Conservation (phyloP, 2,888 invertebrate genomes). For the Adelognathus sp. region DNA sequence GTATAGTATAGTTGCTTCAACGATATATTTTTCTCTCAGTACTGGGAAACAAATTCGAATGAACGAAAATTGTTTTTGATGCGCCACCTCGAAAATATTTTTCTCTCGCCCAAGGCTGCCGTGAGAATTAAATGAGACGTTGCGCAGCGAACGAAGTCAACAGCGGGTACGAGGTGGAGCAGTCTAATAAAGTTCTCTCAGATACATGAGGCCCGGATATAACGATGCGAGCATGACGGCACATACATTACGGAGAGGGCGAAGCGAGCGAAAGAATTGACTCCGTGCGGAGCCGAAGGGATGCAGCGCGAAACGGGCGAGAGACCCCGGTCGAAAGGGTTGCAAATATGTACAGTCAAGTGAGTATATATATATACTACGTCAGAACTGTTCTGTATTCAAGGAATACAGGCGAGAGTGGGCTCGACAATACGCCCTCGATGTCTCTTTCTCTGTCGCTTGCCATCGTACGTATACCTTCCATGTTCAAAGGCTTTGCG, state of each 20-base stretch:
- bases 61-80: too few species aligned
- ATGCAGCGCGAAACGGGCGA: neutral
- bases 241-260: constrained; percentile 64
- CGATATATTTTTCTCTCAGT: too few species aligned
- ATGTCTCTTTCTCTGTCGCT: neutral
- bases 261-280: neutral
- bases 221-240: constrained; percentile 62
- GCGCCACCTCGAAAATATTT: neutral
- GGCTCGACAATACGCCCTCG: neutral
- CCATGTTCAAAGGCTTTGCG: neutral
- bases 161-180: constrained; percentile 5
- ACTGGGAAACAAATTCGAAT: too few species aligned
- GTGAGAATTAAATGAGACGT: neutral
- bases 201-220: constrained; percentile 47
- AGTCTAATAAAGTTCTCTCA: constrained; percentile 46
- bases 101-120: neutral
- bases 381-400: neutral
- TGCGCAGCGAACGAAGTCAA: neutral
- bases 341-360: too few species aligned
- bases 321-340: neutral
- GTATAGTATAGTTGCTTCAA: too few species aligned
- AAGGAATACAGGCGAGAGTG: neutral
- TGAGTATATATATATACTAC: neutral
- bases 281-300: constrained; percentile 1
- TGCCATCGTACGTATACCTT: too few species aligned